These are phyloP conservation scores for Brachionus rubens DNA, from an alignment of 1,140 invertebrate genomes.

Conservation along the genomic window DNA sequence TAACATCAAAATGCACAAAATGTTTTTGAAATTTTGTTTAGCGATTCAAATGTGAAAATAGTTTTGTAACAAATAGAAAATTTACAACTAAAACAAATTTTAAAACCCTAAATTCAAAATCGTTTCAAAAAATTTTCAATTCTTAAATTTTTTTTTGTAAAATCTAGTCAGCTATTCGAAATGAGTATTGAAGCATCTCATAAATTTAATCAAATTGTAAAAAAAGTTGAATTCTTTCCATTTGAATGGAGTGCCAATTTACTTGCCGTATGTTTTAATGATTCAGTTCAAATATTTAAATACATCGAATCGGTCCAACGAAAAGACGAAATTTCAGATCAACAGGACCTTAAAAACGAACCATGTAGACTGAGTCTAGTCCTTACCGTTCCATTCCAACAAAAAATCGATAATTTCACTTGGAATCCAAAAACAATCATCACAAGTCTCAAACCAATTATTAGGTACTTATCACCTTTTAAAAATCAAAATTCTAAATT, in stretches of 20 bases:
- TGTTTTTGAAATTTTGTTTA: too few species aligned
- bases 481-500: not conserved
- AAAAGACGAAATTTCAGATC: not conserved
- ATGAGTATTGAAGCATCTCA: constrained; percentile 22
- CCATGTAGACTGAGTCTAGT: not conserved
- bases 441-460: constrained; percentile 22
- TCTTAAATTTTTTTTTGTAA: too few species aligned
- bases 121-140: too few species aligned
- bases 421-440: constrained; percentile 29
- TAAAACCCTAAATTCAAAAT: too few species aligned
- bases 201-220: constrained; percentile 16
- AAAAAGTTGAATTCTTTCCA: constrained; percentile 31
- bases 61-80: too few species aligned
- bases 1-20: too few species aligned
- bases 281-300: constrained; percentile 1
- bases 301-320: not conserved
- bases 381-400: not conserved
- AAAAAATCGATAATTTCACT: constrained; percentile 15
- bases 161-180: not conserved
- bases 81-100: too few species aligned
- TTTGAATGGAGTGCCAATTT: constrained; percentile 39
- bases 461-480: too few species aligned
- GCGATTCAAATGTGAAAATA: too few species aligned
- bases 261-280: not conserved
- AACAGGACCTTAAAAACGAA: not conserved